These are phyloP conservation scores for Danio choprae DNA, from an alignment of 2,797 vertebrate genomes.

Conservation along the genomic window DNA sequence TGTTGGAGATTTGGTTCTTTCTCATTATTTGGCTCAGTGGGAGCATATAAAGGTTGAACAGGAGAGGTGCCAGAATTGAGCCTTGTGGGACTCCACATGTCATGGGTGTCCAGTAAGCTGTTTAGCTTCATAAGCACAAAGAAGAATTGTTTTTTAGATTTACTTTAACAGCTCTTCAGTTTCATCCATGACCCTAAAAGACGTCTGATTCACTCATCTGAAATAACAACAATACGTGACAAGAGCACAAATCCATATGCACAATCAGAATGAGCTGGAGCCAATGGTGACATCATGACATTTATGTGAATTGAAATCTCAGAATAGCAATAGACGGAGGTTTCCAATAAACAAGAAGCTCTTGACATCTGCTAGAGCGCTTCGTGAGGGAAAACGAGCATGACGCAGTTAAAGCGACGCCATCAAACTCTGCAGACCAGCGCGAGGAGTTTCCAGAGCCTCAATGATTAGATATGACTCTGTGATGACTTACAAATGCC, in stretches of 20 bases:
- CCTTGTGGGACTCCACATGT: no score
- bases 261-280: conserved; percentile 49
- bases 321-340: conserved; percentile 52
- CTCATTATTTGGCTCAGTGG: no score
- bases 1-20: no score
- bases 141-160: no score
- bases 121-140: no score
- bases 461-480: background rate
- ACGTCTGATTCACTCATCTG: conserved; percentile 15
- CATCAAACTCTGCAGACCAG: conserved; percentile 1
- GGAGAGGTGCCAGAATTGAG: no score
- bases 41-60: no score
- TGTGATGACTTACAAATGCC: no score
- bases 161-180: background rate
- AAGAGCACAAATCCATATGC: conserved; percentile 59
- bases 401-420: conserved; percentile 28
- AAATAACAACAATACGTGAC: conserved; percentile 57
- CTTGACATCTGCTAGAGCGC: conserved; percentile 62
- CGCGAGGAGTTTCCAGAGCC: background rate
- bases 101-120: no score
- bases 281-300: conserved; percentile 64
- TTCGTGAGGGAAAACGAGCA: conserved; percentile 65
- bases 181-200: background rate
- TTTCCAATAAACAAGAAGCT: conserved; percentile 56
- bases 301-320: conserved; percentile 61